Evolutionary conservation across 2,113 vertebrate genomes (phyloP), one percentile per base, ranked within the genome.

Genomic region (Saimiri boliviensis): DNA sequence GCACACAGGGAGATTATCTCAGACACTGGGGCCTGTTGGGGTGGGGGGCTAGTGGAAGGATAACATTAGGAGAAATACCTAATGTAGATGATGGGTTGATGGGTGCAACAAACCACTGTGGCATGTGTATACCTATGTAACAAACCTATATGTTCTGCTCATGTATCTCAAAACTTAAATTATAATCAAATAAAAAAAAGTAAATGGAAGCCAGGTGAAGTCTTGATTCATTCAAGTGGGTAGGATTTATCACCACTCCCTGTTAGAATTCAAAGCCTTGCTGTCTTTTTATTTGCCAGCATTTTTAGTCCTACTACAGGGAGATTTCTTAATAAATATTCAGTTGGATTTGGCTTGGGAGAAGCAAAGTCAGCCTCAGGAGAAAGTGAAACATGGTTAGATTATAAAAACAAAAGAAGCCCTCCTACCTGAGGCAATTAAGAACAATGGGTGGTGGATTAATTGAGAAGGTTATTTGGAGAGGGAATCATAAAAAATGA

Each of bases 301-400:
- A 52, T 79, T 93, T 97, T 83, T n/a, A 94, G 49, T 76, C 30
- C 56, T 12, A 17, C 42, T 71, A 16, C 30, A 63, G 68, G 40
- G 54, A 92, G 40, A 89, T 87, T 97, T 90, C 37, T 79, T 90
- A 89, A 83, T 83, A 93, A 89, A 82, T 66, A 73, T 89, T 93
- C 7, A 58, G 21, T 93, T n/a, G 25, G n/a, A 1, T 89, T 76
- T 91, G 45, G 37, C 42, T 84, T 83, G 5, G 21, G 27, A 58
- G 17, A 97, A 79, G 30, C 37, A 49, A 77, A 94, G 52, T 81
- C 13, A 81, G 17, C 91, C 66, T 70, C 49, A 87, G 19, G 17
- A 91, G 27, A 76, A 83, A 81, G 13, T 47, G 42, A 92, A 89
- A 87, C 66, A 56, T 93, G 47, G 30, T 74, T 90, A 77, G 77